A percentile compares a stretch with the other conserved stretches of the same genome.
These are phyloP conservation scores for Gasterosteus aculeatus DNA, from an alignment of 2,113 vertebrate genomes.

Conservation along the genomic window DNA sequence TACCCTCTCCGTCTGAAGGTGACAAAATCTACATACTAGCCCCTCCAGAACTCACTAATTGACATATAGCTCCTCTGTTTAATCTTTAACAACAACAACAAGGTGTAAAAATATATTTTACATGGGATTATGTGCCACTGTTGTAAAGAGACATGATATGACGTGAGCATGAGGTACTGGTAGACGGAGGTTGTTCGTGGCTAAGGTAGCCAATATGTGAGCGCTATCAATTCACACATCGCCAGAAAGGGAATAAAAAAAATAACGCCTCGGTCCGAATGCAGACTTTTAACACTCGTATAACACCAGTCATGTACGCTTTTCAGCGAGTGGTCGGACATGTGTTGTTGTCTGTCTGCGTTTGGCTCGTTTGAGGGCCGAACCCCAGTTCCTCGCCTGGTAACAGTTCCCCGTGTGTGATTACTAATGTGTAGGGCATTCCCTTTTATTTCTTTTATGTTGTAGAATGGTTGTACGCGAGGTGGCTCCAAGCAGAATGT, in stretches of 20 bases:
- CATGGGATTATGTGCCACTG: neutral
- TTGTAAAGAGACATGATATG: too few species aligned
- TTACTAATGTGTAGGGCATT: conserved; percentile 46
- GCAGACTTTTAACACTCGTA: neutral
- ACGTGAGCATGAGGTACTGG: neutral
- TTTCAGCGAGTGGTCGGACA: neutral
- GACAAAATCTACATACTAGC: too few species aligned
- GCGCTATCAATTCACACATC: neutral
- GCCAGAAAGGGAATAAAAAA: neutral
- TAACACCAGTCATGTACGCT: neutral
- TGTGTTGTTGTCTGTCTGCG: neutral
- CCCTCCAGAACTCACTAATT: too few species aligned
- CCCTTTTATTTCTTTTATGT: conserved; percentile 34
- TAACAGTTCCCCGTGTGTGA: neutral
- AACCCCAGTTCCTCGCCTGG: neutral
- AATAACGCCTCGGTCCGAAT: neutral
- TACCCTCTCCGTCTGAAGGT: too few species aligned
- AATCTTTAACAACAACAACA: too few species aligned
- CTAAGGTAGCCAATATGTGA: neutral
- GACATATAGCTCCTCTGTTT: too few species aligned
- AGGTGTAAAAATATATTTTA: neutral
- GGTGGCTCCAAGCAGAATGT: conserved; percentile 25
- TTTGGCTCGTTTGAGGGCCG: conserved; percentile 10
- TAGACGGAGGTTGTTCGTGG: neutral
- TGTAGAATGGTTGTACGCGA: conserved; percentile 36